A percentile compares a stretch with the other conserved stretches of the same genome.
These are phyloP conservation scores for Australoheros facetus DNA, from an alignment of 2,797 vertebrate species.

Conservation along the genomic window DNA sequence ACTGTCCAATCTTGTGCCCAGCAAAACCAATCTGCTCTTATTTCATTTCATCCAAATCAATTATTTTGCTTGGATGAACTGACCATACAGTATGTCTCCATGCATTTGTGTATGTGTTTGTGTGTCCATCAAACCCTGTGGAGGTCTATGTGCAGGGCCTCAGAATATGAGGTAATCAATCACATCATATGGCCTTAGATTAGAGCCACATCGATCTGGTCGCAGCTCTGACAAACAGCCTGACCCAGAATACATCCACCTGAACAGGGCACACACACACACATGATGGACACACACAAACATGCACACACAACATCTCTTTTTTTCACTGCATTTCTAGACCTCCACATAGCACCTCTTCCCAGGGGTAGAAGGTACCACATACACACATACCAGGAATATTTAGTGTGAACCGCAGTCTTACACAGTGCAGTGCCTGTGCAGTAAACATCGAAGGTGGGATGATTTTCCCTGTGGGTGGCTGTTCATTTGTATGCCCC, in stretches of 20 bases:
- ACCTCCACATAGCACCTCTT: conserved; percentile 37
- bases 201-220: conserved; percentile 74
- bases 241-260: conserved; percentile 68
- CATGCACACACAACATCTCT: conserved; percentile 37
- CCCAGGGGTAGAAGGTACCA: conserved; percentile 50
- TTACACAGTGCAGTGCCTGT: conserved; percentile 69
- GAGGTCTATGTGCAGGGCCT: conserved; percentile 56
- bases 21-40: conserved; percentile 70
- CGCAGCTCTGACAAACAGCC: conserved; percentile 69
- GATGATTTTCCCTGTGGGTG: conserved; percentile 75
- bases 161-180: conserved; percentile 77
- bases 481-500: conserved; percentile 70
- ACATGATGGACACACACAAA: conserved; percentile 12
- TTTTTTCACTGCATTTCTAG: conserved; percentile 50
- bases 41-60: conserved; percentile 67
- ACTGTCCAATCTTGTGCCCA: conserved; percentile 42
- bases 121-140: conserved; percentile 41
- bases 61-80: conserved; percentile 62
- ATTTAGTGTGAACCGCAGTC: conserved; percentile 68
- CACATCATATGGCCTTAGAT: conserved; percentile 72
- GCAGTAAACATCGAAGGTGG: conserved; percentile 69
- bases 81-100: conserved; percentile 31
- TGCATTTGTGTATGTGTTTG: conserved; percentile 24
- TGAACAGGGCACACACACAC: conserved; percentile 44
- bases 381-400: conserved; percentile 73